Evolutionary conservation across 2,113 vertebrate species (phyloP), one percentile per base, ranked within the genome.

Genomic region (Mungos mungo): DNA sequence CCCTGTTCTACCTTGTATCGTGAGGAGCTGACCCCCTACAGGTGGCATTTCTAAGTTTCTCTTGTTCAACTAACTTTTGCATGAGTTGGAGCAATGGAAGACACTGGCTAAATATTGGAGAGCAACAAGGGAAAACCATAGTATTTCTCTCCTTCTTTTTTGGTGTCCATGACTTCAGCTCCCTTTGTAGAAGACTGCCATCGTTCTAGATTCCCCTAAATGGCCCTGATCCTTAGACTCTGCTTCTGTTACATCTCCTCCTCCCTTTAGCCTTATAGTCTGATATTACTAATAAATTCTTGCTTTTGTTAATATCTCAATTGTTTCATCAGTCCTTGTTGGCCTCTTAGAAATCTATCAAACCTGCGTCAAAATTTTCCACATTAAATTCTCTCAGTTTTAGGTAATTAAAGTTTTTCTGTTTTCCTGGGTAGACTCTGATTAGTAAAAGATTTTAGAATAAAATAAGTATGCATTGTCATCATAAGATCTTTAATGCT

Each of bases 331-430:
- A 57, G 69, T 69, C 4, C 41, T 23, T 90, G 41, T 60, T 83
- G 57, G 2, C 25, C 33, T 71, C 41, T 81, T 27, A 72, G 79
- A 72, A 74, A 47, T 12, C 8, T 96, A 92, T 65, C 9, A 84
- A 84, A 83, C 1, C 4, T 54, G 3, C 7, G 3, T 74, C 74
- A 88, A 21, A 69, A 13, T 54, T 89, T 80, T 81, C 13, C 88
- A 15, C 1, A 71, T 88, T 81, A 85, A 91, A 96, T 96, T 92
- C 4, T 38, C n/a, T 85, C 84, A 71, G 52, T 81, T 81, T 88
- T 79, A 54, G 19, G 7, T 65, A 74, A 52, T 50, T 76, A 3
- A 82, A 5, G 85, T 71, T 1, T 47, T 91, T 87, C 9, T 91
- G 4, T 57, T 80, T 95, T 79, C 80, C 31, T 63, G 16, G 21